Percentiles rank a stretch among this genome's conserved stretches.
phyloP scores from a whole-genome alignment of 2,888 invertebrate genomes.

The Ormia ochracea region DNA sequence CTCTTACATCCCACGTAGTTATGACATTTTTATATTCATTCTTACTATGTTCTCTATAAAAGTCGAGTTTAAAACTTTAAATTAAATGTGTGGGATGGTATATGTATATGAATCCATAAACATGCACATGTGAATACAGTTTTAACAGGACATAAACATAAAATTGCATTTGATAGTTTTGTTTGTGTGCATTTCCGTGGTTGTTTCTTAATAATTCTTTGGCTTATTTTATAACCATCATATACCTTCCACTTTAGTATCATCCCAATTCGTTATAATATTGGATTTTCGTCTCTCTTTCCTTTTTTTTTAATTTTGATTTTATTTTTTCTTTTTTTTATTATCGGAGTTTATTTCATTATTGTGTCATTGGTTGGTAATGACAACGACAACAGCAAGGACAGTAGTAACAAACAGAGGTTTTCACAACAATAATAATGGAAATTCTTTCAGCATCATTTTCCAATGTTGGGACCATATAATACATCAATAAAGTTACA shows the following conservation, averaged over 20 bases:
- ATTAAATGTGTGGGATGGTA: neutral
- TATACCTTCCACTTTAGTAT: neutral
- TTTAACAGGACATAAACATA: neutral
- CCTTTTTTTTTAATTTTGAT: neutral
- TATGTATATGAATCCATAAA: neutral
- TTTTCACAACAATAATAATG: neutral
- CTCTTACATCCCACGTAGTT: neutral
- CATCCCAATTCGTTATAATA: conserved; percentile 31
- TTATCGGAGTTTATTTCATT: conserved; percentile 44
- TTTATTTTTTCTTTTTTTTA: neutral
- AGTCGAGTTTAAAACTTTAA: neutral
- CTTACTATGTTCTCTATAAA: neutral
- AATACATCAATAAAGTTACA: conserved; percentile 56
- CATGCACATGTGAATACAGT: neutral
- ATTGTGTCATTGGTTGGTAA: conserved; percentile 52
- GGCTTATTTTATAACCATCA: conserved; percentile 7
- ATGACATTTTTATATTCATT: neutral
- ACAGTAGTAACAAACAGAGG: neutral
- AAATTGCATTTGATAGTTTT: conserved; percentile 38
- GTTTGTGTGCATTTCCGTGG: neutral
- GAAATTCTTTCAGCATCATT: conserved; percentile 21
- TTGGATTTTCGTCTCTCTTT: conserved; percentile 8
- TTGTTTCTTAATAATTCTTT: neutral
- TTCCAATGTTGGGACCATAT: conserved; percentile 34
- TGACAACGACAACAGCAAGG: conserved; percentile 27